A percentile compares a stretch with the other conserved stretches of the same genome.
Evolutionary conservation across 2,797 vertebrate species (phyloP).

Genomic region (Echiichthys vipera): DNA sequence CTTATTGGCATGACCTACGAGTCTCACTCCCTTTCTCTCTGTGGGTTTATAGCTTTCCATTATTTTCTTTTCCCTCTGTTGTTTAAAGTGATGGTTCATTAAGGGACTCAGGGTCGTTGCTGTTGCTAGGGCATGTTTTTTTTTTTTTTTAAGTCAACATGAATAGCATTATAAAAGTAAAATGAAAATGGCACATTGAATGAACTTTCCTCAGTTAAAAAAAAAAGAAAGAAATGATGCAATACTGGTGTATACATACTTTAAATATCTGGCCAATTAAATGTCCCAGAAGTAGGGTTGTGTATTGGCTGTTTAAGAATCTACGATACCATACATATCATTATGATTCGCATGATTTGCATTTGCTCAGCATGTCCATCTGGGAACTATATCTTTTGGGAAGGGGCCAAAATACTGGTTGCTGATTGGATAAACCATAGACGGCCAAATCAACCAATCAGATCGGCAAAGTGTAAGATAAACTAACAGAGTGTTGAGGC

Average conservation of each 20-base stretch:
- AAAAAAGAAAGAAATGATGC: neutral
- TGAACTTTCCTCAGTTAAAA: constrained; percentile 4
- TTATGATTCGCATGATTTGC: too few relatives aligned
- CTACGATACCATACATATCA: too few relatives aligned
- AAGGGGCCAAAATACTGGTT: too few relatives aligned
- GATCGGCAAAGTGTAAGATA: too few relatives aligned
- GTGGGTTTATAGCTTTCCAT: constrained; percentile 47
- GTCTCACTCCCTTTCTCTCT: constrained; percentile 10
- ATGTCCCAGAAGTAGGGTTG: neutral
- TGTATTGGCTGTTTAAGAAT: too few relatives aligned
- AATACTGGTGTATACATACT: neutral
- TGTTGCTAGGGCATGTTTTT: too few relatives aligned
- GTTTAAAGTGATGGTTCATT: constrained; percentile 54
- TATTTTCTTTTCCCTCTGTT: constrained; percentile 51
- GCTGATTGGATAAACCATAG: too few relatives aligned
- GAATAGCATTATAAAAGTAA: constrained; percentile 26
- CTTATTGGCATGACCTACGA: constrained; percentile 56
- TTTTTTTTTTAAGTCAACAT: constrained; percentile 25
- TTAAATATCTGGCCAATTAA: neutral
- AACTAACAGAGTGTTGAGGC: too few relatives aligned
- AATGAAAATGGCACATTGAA: constrained; percentile 9
- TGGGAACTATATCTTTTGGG: too few relatives aligned
- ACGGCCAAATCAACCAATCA: too few relatives aligned
- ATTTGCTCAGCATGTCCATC: too few relatives aligned
- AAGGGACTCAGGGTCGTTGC: constrained; percentile 24